These are phyloP conservation scores for Todiramphus saurophagus DNA, from an alignment of 2,113 vertebrate genomes.

Conservation along the genomic window DNA sequence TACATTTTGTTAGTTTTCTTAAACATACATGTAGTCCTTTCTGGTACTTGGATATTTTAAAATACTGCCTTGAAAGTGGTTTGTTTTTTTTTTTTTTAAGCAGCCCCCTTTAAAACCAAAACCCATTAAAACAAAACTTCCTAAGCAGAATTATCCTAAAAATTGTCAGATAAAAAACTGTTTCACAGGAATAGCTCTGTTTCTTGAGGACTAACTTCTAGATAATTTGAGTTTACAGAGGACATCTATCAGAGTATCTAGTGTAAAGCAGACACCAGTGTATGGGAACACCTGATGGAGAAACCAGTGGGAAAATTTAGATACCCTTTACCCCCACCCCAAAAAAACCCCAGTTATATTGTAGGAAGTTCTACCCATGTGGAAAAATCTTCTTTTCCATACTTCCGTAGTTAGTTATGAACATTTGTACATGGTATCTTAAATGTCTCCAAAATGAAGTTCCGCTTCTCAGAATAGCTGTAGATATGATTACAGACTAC, in stretches of 20 bases:
- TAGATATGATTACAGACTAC: not conserved
- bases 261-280: not conserved
- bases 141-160: not conserved
- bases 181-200: not conserved
- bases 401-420: not conserved
- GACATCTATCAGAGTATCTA: not conserved
- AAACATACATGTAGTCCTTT: not conserved
- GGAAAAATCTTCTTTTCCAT: not conserved
- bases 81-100: not conserved
- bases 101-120: not conserved
- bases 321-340: accelerated
- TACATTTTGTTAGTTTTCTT: not conserved
- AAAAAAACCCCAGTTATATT: accelerated
- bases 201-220: not conserved
- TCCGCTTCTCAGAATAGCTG: not conserved
- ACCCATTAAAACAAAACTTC: accelerated
- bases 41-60: not conserved
- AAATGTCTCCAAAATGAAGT: not conserved
- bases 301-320: not conserved
- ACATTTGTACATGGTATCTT: not conserved
- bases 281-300: not conserved
- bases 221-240: not conserved
- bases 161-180: not conserved
- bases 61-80: not conserved
- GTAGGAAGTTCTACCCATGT: not conserved